These are phyloP conservation scores for Phragmatobia fuliginosa DNA, from an alignment of 2,888 invertebrate species.

Conservation along the genomic window DNA sequence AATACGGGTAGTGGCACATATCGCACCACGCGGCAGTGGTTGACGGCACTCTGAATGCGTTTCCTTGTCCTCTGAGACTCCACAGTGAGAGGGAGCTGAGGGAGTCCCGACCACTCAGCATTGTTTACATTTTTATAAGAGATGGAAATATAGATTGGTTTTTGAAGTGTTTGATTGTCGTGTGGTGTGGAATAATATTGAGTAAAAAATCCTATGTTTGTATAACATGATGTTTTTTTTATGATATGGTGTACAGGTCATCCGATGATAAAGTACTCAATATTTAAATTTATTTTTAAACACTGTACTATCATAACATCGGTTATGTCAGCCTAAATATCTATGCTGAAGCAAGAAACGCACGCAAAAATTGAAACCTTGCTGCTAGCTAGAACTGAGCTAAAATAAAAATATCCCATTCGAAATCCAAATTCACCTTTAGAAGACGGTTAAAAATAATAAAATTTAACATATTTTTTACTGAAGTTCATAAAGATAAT, in stretches of 20 bases:
- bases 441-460: not conserved
- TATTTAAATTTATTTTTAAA: no score
- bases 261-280: no score
- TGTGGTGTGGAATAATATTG: not conserved
- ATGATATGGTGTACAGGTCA: no score
- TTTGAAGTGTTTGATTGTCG: constrained; percentile 16
- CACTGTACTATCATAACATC: no score
- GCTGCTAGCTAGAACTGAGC: no score
- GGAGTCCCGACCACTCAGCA: constrained; percentile 33
- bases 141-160: constrained; percentile 19
- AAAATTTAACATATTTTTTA: not conserved
- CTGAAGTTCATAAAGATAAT: not conserved
- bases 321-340: no score
- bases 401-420: no score
- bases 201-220: not conserved
- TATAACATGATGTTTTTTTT: no score
- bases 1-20: constrained; percentile 55
- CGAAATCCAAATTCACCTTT: not conserved
- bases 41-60: constrained; percentile 54
- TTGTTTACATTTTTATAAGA: constrained; percentile 34
- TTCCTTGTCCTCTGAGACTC: constrained; percentile 53
- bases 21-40: constrained; percentile 46
- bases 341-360: no score
- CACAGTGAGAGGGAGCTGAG: constrained; percentile 36
- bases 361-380: no score